Evolutionary conservation across 2,113 vertebrate genomes (phyloP).

Genomic region (Sarotherodon lohbergeri): DNA sequence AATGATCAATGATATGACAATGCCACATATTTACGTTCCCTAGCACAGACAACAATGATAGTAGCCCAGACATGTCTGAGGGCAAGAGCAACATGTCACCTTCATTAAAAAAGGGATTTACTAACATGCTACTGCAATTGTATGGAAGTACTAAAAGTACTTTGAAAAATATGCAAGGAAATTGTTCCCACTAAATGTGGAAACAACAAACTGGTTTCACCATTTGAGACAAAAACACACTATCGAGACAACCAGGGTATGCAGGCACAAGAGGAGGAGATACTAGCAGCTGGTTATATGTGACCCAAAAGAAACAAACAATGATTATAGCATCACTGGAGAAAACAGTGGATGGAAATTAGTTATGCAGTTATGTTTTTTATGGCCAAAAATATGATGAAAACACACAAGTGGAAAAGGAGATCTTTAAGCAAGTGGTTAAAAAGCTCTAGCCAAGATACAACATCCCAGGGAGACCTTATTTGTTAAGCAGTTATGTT

Average conservation of each 20-base stretch:
- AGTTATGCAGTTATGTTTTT: neutral
- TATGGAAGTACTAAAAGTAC: neutral
- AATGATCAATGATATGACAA: neutral
- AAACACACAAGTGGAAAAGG: neutral
- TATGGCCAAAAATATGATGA: accelerated
- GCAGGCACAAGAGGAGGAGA: neutral
- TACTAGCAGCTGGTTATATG: neutral
- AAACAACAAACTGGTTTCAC: neutral
- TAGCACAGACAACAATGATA: accelerated
- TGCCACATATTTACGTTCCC: neutral
- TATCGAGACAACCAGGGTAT: neutral
- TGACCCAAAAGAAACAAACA: neutral
- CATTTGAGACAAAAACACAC: neutral
- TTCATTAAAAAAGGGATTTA: neutral
- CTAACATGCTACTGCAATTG: neutral
- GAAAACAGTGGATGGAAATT: neutral
- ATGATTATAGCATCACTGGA: neutral
- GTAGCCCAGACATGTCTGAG: neutral
- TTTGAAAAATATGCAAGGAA: neutral
- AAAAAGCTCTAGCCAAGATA: neutral
- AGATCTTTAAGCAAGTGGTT: neutral
- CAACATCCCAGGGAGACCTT: neutral
- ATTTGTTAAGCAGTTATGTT: neutral
- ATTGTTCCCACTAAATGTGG: neutral
- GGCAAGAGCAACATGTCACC: neutral